Evolutionary conservation across 2,797 vertebrate species (phyloP), one percentile per base, ranked within the genome.

Genomic region (Lepidocolaptes lacrymiger): DNA sequence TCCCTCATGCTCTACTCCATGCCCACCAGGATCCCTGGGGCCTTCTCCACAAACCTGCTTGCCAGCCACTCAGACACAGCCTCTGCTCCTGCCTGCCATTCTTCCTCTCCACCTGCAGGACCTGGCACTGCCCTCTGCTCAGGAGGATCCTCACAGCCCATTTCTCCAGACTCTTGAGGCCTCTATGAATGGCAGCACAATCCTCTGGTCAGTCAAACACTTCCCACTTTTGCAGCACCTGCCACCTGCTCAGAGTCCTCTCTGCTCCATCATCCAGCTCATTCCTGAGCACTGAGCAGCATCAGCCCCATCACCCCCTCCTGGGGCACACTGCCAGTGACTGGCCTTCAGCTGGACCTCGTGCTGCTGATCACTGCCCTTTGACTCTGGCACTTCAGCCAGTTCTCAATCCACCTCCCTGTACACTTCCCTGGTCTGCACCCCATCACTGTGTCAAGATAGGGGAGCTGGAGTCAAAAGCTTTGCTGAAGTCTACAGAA

Each of bases 1-100:
- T 61, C 74, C 52, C 37, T 37, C 27, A 0, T 0, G 18, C 19
- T n/a, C 55, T 84, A 5, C 51, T 24, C 4, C 6, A 0, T 13
- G 20, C 0, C 36, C 71, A 14, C 63, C 49, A n/a, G 10, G 1
- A 69, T 17, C 55, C 69, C 78, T 18, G 48, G 2, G 10, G 20
- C 69, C 48, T 54, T 27, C 61, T 46, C 46, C 28, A 46, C 39
- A 59, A 32, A 54, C 61, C n/a, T 68, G 62, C 61, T 67, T 12
- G 24, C 61, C 77, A 30, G 5, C 30, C 34, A 15, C 68, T 22
- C 69, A 67, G 16, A 10, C 46, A 74, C 68, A 41, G 46, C 39
- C 61, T 61, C 3, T 2, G 1, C 61, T 19, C 21, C 0, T 41
- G 54, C 34, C 52, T 26, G 21, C 3, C 4, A 2, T 19, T 43